phyloP scores from a whole-genome alignment of 2,888 invertebrate genomes.

The Antheraea assamensis region DNA sequence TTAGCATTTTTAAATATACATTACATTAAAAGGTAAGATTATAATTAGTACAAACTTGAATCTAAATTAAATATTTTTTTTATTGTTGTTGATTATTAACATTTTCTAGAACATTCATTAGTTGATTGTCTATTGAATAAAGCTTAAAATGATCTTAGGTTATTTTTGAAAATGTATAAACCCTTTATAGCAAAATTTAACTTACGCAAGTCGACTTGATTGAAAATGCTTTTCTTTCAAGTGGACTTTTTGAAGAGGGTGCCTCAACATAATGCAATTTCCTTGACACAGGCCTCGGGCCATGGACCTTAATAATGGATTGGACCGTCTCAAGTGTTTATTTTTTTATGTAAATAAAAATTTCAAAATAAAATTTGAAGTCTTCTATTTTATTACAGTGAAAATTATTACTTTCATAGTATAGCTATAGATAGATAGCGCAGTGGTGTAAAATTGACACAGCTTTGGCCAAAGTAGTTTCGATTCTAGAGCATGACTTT shows the following conservation, averaged over 20 bases:
- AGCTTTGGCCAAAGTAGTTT: no score
- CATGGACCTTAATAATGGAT: constrained; percentile 47
- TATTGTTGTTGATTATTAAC: background rate
- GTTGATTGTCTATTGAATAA: background rate
- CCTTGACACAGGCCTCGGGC: constrained; percentile 62
- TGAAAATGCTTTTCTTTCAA: constrained; percentile 27
- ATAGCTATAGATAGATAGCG: no score
- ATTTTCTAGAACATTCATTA: background rate
- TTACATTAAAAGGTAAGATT: no score
- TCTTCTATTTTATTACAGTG: background rate
- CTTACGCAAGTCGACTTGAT: background rate
- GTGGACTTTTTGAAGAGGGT: constrained; percentile 46
- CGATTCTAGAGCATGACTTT: no score
- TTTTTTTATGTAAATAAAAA: constrained; percentile 17
- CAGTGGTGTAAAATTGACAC: no score
- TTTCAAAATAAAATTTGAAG: background rate
- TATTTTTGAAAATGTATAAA: background rate
- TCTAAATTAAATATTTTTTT: no score
- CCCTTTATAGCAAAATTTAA: background rate
- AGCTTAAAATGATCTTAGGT: background rate
- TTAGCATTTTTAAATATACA: no score
- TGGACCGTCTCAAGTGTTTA: constrained; percentile 52
- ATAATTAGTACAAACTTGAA: no score
- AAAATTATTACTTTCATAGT: no score
- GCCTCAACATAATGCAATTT: constrained; percentile 68